A percentile compares a stretch with the other conserved stretches of the same genome.
phyloP scores from a whole-genome alignment of 1,140 invertebrate genomes.

The Ceratoteleas bidentatus region DNA sequence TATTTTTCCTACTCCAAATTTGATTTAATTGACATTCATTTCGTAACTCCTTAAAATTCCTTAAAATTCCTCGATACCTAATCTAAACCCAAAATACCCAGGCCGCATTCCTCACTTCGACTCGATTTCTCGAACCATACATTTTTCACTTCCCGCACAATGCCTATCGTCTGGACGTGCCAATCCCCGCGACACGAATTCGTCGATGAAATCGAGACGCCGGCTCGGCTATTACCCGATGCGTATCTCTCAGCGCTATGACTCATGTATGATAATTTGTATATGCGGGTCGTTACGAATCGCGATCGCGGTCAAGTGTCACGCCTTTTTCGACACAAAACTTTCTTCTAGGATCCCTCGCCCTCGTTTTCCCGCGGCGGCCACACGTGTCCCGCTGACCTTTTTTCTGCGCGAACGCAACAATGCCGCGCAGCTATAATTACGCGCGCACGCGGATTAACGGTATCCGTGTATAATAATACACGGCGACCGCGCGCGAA shows the following conservation, averaged over 20 bases:
- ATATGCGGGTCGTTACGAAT: slow-evolving; percentile 59
- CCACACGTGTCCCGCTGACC: slow-evolving; percentile 54
- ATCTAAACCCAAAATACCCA: too few relatives aligned
- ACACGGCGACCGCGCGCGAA: slow-evolving; percentile 32
- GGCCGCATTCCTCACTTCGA: too few relatives aligned
- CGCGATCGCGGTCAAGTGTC: slow-evolving; percentile 52
- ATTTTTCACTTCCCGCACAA: too few relatives aligned
- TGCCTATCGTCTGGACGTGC: too few relatives aligned
- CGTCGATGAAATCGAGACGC: too few relatives aligned
- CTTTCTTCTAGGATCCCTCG: slow-evolving; percentile 61
- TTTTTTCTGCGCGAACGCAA: slow-evolving; percentile 60
- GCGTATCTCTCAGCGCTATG: not conserved
- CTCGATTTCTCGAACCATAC: too few relatives aligned
- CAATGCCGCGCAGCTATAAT: slow-evolving; percentile 57
- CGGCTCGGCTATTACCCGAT: too few relatives aligned
- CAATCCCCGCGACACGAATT: too few relatives aligned
- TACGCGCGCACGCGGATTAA: slow-evolving; percentile 57
- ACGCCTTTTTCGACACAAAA: slow-evolving; percentile 58
- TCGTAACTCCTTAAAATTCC: too few relatives aligned
- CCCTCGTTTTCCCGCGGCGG: slow-evolving; percentile 54
- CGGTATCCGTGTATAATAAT: slow-evolving; percentile 58
- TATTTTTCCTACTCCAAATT: too few relatives aligned
- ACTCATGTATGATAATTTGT: slow-evolving; percentile 53
- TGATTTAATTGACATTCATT: too few relatives aligned
- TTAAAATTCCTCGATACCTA: too few relatives aligned